Base-by-base conservation (phyloP, 1,140 invertebrate genomes). In the Phocides pigmalion region DNA sequence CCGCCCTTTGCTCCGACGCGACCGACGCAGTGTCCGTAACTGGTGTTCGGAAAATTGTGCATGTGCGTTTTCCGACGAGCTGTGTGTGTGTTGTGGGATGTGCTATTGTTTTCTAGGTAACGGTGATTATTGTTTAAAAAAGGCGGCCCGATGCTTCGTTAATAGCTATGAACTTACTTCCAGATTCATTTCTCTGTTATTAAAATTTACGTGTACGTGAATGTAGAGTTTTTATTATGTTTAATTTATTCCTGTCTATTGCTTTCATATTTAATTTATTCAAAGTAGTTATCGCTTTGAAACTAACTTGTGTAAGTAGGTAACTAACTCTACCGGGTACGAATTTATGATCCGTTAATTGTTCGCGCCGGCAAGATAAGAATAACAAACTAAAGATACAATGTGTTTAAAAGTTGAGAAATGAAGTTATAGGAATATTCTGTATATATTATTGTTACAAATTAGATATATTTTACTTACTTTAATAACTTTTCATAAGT, bases 91-190 rank as follows among this genome's bases (percentile, higher is more conserved):
- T 89, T 85, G 86, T 90, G 88, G 84, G 80, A 90, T 90, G 88
- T 90, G 88, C 87, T 83, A 86, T 90, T 90, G 85, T 90, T 90
- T 88, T 89, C 81, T 90, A 90, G 87, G 88, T 90, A 90, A 90
- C 66, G 76, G 77, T 74, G 68, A 76, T 75, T 73, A 68, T 77
- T 86, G 65, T 80, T 74, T 56, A 72, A 79, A 81, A 82, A 80
- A 83, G 75, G 84, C 81, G 72, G 65, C 72, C 73, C 80, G 74
- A 82, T 77, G 70, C 77, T 70, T 63, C 28, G 42, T 61, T 61
- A 63, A 62, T 63, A 49, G 14, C 39, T 50, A 56, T 49, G 37
- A 64, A 67, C 59, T 67, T 66, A 46, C 54, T 63, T 35, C 47
- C 49, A 42, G 58, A 63, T 70, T 66, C 66, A 62, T 32, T 62